Base-by-base conservation (phyloP, 2,888 invertebrate genomes). In the Artemia sinica region DNA sequence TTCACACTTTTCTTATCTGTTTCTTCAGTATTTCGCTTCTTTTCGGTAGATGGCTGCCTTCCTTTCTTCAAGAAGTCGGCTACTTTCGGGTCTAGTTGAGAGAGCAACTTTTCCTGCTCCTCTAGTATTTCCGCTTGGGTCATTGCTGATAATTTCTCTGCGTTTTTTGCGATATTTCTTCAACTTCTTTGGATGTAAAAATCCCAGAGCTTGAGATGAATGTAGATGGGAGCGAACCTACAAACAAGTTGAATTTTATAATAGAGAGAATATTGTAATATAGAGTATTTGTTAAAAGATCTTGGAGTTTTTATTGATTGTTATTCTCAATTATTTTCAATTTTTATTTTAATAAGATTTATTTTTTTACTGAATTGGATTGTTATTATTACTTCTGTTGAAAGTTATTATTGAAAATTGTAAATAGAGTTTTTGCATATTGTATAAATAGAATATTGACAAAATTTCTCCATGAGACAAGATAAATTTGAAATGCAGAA, bases 121-220 rank as follows among this genome's bases (percentile, higher is more conserved):
- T 82, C 81, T 14, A 87, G 74, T 73, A 93, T 91, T 74, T 92
- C 88, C 68, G 84, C 81, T 72, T 84, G 80, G 2, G 84, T 82
- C 88, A 93, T 86, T 75, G 82, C 77, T 63, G 80, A 79, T 12
- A 94, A 75, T 70, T 83, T 78, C n/a, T n/a, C 73, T 82, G 78
- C 0, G 86, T 94, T 77, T 89, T 86, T 72, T 80, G 77, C 74
- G 93, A 90, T 70, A 92, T 87, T 69, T 73, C 82, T 79, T 72
- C 72, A 41, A 69, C 78, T 73, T 80, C 79, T 9, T 18, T 18
- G 18, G 58, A 58, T 58, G 58, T 58, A 8, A 58, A 18, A n/a
- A 58, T 58, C 10, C 14, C 14, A 8, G 58, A 14, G 58, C 18
- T n/a, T 58, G 58, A 58, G n/a, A 58, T 14, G 58, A 58, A 58